These are phyloP conservation scores for Fulmarus glacialis DNA, from an alignment of 2,113 vertebrate genomes.

Conservation along the genomic window DNA sequence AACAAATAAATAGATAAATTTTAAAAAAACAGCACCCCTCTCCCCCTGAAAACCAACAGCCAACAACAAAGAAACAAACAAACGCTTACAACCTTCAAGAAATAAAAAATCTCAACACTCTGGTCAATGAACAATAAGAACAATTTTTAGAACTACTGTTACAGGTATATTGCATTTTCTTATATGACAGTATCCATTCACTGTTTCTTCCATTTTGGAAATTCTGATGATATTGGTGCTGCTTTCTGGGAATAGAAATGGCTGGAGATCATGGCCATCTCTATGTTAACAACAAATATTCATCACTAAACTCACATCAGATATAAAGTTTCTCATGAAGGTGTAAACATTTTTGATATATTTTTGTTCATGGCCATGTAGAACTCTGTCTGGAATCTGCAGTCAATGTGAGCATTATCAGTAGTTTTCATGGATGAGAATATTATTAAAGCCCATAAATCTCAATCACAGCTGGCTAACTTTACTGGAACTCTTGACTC, in stretches of 20 bases:
- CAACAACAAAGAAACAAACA: background rate
- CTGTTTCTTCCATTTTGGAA: background rate
- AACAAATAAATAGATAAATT: background rate
- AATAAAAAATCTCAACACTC: background rate
- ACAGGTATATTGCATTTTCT: background rate
- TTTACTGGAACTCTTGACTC: background rate
- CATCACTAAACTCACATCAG: background rate
- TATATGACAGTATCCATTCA: background rate
- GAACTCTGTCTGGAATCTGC: background rate
- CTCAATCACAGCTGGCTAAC: background rate
- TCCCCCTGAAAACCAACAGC: background rate
- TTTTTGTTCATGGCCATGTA: background rate
- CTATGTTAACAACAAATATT: background rate
- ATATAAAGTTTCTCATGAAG: background rate
- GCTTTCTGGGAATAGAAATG: background rate
- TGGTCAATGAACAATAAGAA: background rate
- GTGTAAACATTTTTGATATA: background rate
- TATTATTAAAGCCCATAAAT: slow-evolving; percentile 40
- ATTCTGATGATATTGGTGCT: background rate
- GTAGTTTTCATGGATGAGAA: background rate
- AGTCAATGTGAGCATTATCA: background rate
- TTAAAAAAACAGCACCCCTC: accelerated
- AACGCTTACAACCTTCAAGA: background rate
- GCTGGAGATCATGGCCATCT: background rate
- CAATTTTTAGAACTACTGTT: background rate